These are phyloP conservation scores for Pituophis catenifer DNA, from an alignment of 2,113 vertebrate species.

Conservation along the genomic window DNA sequence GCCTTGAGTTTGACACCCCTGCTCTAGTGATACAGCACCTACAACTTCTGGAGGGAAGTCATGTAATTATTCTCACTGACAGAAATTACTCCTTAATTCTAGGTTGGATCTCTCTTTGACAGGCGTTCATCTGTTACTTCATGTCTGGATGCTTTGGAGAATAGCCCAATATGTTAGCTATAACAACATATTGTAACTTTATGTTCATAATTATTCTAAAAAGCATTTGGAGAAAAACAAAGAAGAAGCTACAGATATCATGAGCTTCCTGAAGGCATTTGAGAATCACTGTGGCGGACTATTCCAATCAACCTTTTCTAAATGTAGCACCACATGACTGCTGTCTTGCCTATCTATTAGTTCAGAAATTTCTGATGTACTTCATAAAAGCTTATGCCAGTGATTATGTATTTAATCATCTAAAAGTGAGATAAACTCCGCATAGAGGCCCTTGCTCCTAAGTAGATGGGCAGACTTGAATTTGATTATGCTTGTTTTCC, in stretches of 20 bases:
- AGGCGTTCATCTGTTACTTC: background rate
- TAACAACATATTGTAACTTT: background rate
- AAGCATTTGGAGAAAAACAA: background rate
- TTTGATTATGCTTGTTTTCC: background rate
- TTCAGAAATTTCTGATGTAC: background rate
- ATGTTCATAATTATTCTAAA: background rate
- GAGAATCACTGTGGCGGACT: background rate
- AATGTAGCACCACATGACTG: background rate
- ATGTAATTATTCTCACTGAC: background rate
- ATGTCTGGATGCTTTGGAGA: background rate
- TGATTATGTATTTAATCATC: background rate
- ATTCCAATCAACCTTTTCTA: background rate
- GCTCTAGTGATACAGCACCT: background rate
- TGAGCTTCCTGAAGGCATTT: background rate
- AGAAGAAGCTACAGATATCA: background rate
- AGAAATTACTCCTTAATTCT: background rate
- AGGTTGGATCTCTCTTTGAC: background rate
- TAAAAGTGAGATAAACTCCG: background rate
- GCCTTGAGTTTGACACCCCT: no score
- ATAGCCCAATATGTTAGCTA: background rate
- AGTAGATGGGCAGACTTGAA: background rate
- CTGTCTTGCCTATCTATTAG: background rate
- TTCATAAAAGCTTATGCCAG: background rate
- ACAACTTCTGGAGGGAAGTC: background rate
- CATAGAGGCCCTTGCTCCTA: background rate